Conservation (phyloP, 2,888 invertebrate species). For the Hydroisotoma schaefferi region DNA sequence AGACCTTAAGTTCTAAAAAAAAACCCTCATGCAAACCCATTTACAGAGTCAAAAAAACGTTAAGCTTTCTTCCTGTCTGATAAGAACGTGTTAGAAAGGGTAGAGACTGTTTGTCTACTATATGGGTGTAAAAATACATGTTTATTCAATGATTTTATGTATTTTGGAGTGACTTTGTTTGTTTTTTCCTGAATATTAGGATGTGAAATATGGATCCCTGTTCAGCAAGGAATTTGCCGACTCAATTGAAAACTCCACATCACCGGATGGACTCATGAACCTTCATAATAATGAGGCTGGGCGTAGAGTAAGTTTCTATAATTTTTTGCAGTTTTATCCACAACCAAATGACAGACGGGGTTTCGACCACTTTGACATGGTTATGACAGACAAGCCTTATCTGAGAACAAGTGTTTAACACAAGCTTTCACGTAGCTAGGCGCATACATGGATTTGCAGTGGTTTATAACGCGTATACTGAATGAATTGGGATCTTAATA, state of each 20-base stretch:
- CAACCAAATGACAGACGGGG: too few relatives aligned
- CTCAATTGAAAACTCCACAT: conserved; percentile 68
- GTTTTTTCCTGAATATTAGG: conserved; percentile 54
- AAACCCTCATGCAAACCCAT: neutral
- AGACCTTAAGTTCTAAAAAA: neutral
- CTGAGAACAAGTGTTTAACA: too few relatives aligned
- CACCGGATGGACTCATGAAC: conserved; percentile 78
- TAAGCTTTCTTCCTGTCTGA: neutral
- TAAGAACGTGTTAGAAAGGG: neutral
- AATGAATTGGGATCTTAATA: too few relatives aligned
- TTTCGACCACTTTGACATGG: too few relatives aligned
- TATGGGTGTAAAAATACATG: neutral
- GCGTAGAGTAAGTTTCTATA: conserved; percentile 66
- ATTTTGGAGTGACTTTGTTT: neutral
- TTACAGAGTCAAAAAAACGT: neutral
- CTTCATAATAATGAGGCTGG: conserved; percentile 90
- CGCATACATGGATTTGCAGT: too few relatives aligned
- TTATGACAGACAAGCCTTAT: too few relatives aligned
- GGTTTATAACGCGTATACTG: too few relatives aligned
- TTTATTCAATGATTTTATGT: neutral
- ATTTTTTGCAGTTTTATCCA: too few relatives aligned
- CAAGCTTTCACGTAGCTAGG: too few relatives aligned
- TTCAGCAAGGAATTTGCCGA: conserved; percentile 85
- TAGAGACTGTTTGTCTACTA: neutral
- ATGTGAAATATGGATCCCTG: conserved; percentile 76